These are phyloP conservation scores for Strigamia maritima DNA, from an alignment of 2,888 invertebrate genomes.

Conservation along the genomic window DNA sequence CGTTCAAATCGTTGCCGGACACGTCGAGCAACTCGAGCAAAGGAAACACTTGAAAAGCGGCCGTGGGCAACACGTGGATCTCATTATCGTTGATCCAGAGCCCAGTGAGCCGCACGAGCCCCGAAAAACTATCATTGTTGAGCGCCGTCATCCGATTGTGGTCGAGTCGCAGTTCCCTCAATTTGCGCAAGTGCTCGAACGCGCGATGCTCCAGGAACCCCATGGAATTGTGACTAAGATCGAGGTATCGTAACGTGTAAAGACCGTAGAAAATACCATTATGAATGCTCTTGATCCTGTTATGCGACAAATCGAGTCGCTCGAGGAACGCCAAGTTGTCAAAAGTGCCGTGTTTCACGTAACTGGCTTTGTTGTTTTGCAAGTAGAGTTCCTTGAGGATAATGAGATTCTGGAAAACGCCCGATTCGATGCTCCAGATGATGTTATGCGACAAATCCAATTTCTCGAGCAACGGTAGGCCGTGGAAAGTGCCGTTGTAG, in stretches of 20 bases:
- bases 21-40: constrained; percentile 37
- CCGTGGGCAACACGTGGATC: constrained; percentile 12
- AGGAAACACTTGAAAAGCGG: constrained; percentile 37
- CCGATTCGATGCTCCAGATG: constrained; percentile 35
- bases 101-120: constrained; percentile 25
- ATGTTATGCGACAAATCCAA: constrained; percentile 54
- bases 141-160: constrained; percentile 35
- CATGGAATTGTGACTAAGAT: constrained; percentile 44
- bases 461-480: constrained; percentile 53
- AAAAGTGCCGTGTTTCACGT: constrained; percentile 41
- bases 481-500: constrained; percentile 47
- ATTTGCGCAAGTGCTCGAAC: constrained; percentile 38
- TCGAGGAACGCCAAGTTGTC: constrained; percentile 39
- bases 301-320: constrained; percentile 39
- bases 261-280: constrained; percentile 37
- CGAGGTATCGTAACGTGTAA: constrained; percentile 40
- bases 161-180: constrained; percentile 38
- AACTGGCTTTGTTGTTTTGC: constrained; percentile 43
- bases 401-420: constrained; percentile 36
- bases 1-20: constrained; percentile 35
- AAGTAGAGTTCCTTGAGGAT: constrained; percentile 66
- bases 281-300: constrained; percentile 36
- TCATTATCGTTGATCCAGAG: constrained; percentile 37
- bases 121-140: constrained; percentile 33
- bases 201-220: constrained; percentile 36